A percentile compares a stretch with the other conserved stretches of the same genome.
Evolutionary conservation across 2,888 invertebrate genomes (phyloP).

Genomic region (Podabrus alpinus): DNA sequence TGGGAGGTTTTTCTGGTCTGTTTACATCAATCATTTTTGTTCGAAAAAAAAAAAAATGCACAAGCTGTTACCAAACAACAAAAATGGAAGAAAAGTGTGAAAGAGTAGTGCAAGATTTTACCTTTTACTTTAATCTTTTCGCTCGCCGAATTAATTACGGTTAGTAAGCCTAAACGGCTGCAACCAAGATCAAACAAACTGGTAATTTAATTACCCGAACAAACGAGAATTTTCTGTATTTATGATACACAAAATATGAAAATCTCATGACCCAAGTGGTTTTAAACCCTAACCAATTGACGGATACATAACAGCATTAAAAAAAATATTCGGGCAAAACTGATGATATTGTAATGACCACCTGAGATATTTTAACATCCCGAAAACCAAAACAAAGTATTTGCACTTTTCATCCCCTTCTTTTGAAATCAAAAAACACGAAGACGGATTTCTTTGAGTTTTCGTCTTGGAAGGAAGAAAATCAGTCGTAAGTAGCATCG

Average conservation of each 20-base stretch:
- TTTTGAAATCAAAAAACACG: not conserved
- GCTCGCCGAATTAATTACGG: not conserved
- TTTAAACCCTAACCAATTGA: not conserved
- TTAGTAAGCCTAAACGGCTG: not conserved
- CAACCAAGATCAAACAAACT: not conserved
- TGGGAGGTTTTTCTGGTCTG: not conserved
- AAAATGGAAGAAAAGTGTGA: slow-evolving; percentile 2
- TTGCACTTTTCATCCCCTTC: not conserved
- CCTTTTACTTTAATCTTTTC: slow-evolving; percentile 17
- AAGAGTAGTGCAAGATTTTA: slow-evolving; percentile 38
- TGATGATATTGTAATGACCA: not conserved
- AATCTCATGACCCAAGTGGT: not conserved
- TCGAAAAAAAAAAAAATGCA: not conserved
- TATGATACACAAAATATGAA: not conserved
- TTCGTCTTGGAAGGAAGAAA: not conserved
- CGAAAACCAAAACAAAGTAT: not conserved
- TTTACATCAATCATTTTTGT: not conserved
- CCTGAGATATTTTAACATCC: not conserved
- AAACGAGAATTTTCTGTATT: not conserved
- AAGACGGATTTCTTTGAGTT: not conserved
- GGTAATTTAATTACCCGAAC: not conserved
- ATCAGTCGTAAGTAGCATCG: not conserved
- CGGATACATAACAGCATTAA: not conserved
- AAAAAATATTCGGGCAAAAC: not conserved
- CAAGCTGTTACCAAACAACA: not conserved